These are phyloP conservation scores for Dryomyza anilis DNA, from an alignment of 2,888 invertebrate species.

Conservation along the genomic window DNA sequence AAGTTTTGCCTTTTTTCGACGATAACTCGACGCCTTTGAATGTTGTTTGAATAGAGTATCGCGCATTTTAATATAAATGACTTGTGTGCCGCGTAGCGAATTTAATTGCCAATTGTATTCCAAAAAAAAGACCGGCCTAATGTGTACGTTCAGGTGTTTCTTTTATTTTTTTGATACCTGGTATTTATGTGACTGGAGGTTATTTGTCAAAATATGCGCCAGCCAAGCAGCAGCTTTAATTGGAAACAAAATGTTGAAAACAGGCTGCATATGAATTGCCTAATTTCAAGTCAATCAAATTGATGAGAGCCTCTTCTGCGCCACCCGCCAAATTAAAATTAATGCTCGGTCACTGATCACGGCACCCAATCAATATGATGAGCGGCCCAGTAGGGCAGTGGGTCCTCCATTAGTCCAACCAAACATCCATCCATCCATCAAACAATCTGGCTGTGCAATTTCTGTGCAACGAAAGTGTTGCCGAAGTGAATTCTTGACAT, in stretches of 20 bases:
- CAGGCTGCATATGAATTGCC: no score
- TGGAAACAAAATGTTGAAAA: no score
- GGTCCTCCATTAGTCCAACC: no score
- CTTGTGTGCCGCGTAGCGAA: conserved; percentile 29
- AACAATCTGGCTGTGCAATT: conserved; percentile 13
- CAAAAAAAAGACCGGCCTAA: background rate
- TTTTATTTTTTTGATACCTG: background rate
- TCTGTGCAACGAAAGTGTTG: background rate
- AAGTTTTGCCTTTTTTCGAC: background rate
- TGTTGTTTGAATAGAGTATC: conserved; percentile 1
- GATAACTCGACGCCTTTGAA: background rate
- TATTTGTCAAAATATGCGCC: background rate
- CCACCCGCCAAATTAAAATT: background rate
- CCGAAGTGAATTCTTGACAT: conserved; percentile 14
- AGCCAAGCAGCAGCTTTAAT: no score
- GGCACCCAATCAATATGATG: background rate
- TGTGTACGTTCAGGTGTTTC: background rate
- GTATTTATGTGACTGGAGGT: background rate
- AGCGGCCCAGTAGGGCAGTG: conserved; percentile 34
- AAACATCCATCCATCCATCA: no score
- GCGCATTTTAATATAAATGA: conserved; percentile 23
- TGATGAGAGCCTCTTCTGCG: background rate
- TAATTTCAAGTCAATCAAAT: background rate
- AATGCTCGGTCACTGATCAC: conserved; percentile 1
- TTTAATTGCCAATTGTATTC: conserved; percentile 32